Evolutionary conservation across 2,797 vertebrate species (phyloP), one percentile per base, ranked within the genome.

Genomic region (Octomys mimax): DNA sequence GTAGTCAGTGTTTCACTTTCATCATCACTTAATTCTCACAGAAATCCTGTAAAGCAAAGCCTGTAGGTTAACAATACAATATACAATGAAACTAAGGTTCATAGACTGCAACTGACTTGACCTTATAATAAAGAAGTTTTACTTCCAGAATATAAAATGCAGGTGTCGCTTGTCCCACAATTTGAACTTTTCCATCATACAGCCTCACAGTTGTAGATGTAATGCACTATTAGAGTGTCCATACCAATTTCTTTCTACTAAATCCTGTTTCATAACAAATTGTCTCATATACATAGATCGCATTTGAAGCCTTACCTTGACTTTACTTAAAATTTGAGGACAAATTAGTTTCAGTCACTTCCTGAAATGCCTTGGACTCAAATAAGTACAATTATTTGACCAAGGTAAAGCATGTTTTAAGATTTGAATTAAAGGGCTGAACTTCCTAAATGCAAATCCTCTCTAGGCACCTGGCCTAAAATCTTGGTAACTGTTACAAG

Each of bases 321-420:
- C 80, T 91, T 91, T 80, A 71, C 39, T 62, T 83, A n/a, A 91
- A 88, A 33, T 73, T 62, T 84, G 62, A 7, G 49, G 83, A 71
- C 61, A 84, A 42, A 33, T 75, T 77, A 59, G 2, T 73, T 70
- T 83, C 22, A 42, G 3, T 39, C 57, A 73, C 52, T 68, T 89
- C 49, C 75, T 92, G 6, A 83, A 92, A 89, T 73, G 49, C 8
- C 14, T 57, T 81, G 22, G 3, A 85, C 42, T 86, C 19, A 89
- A 28, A n/a, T 42, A 90, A 88, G 79, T n/a, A 75, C 18, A 73
- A 16, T 71, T 12, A 82, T 49, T 73, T 84, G 42, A 19, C 28
- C 22, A 93, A 77, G n/a, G 12, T 36, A 84, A 75, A 84, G 28
- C 52, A 49, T 89, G 78, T 6, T 81, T 49, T 66, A 83, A 61